Conservation (phyloP, 2,888 invertebrate species). For the Norana najaformis region DNA sequence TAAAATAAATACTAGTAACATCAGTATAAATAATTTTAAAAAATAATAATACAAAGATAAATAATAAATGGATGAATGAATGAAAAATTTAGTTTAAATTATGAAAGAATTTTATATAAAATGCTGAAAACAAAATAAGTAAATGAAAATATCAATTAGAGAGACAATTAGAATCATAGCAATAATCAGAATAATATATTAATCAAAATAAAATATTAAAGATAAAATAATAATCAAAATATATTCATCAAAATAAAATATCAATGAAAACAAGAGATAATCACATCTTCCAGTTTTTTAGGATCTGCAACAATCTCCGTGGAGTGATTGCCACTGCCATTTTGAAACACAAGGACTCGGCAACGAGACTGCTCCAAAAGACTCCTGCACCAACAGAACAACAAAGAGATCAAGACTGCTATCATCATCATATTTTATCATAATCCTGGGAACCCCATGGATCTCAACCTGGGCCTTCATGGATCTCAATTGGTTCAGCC, state of each 20-base stretch:
- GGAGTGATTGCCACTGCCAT: slow-evolving; percentile 56
- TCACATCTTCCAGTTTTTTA: slow-evolving; percentile 55
- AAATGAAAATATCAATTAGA: too few relatives aligned
- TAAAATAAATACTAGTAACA: not conserved
- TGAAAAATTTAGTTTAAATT: too few relatives aligned
- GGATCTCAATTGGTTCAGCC: not conserved
- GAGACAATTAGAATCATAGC: too few relatives aligned
- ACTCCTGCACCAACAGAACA: slow-evolving; percentile 43
- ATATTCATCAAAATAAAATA: not conserved
- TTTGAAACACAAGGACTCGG: slow-evolving; percentile 58
- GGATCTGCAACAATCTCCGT: slow-evolving; percentile 59
- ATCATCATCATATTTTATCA: not conserved
- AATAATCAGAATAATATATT: not conserved
- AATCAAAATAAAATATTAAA: not conserved
- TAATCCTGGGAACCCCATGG: not conserved
- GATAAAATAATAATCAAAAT: not conserved
- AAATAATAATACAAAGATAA: not conserved
- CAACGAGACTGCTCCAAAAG: slow-evolving; percentile 55
- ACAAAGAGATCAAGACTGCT: not conserved
- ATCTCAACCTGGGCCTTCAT: not conserved
- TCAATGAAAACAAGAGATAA: not conserved
- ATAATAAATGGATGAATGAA: too few relatives aligned
- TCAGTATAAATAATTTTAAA: not conserved
- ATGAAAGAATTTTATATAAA: too few relatives aligned
- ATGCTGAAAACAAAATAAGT: too few relatives aligned